phyloP scores from a whole-genome alignment of 2,888 invertebrate genomes.

The Agrotis ipsilon region DNA sequence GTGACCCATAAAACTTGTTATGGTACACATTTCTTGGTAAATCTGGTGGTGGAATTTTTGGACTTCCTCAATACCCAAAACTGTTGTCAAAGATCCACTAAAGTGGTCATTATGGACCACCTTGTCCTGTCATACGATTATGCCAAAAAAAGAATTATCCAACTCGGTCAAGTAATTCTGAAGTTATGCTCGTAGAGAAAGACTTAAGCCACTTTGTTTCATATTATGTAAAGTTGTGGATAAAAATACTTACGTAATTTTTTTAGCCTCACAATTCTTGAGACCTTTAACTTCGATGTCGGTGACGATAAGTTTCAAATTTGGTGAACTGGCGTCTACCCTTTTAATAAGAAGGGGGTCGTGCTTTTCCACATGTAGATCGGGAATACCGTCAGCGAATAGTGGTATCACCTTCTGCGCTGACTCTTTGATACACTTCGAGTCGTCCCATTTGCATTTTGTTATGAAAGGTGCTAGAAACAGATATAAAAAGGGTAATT shows the following conservation, averaged over 20 bases:
- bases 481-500: constrained; percentile 14
- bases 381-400: constrained; percentile 74
- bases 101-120: no score
- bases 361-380: constrained; percentile 68
- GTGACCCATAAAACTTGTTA: no score
- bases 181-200: no score
- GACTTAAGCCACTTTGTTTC: no score
- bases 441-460: constrained; percentile 76
- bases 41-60: no score
- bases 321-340: constrained; percentile 74
- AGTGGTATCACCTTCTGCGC: constrained; percentile 64
- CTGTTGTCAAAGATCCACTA: no score
- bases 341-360: constrained; percentile 75
- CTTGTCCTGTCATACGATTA: no score
- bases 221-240: no score
- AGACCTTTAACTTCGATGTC: constrained; percentile 73
- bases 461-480: constrained; percentile 70
- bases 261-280: constrained; percentile 72
- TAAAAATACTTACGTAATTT: constrained; percentile 65
- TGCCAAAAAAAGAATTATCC: no score
- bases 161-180: no score
- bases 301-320: constrained; percentile 70
- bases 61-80: no score
- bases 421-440: constrained; percentile 74
- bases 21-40: no score